Evolutionary conservation across 23 tunicate species (phyloP), one percentile per base, ranked within the genome.

Genomic region (Diplosoma virens): DNA sequence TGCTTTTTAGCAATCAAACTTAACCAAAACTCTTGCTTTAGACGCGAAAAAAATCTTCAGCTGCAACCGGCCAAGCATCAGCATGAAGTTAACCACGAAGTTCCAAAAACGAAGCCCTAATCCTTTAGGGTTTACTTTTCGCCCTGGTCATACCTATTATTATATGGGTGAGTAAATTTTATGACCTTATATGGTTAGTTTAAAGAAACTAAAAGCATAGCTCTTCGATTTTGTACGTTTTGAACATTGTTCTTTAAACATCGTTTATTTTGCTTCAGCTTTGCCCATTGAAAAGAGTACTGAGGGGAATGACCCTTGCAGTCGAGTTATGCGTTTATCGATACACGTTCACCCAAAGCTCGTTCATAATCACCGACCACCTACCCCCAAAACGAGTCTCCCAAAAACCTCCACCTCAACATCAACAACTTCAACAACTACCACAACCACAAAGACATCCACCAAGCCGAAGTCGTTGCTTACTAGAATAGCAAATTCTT

Each of bases 91-190:
- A 53, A 89, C 96, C 16, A 82, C 80, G 22, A 89, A 89, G 84
- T 89, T 89, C 46, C 96, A 89, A 68, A 47, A 50, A 20, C 26
- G 64, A 27, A 89, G 96, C 41, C 96, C 96, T 16, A 79, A 82
- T 46, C 96, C 96, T 2, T 32, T 89, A 59, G 96, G 96, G 9
- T 89, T 89, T 71, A 71, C 80, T 31, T 89, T 77, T 47, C 47
- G 64, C 7, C 89, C 86, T 24, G 86, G 73, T 9, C 59, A 50
- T 0, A 18, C 79, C 25, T 89, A 89, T 59, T 89, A 82, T 70
- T 89, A 82, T 59, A 78, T 82, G 30, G 84, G 96, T 89, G 78
- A 3, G n/a, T n/a, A n/a, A n/a, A n/a, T n/a, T n/a, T n/a, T n/a
- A n/a, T n/a, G n/a, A n/a, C n/a, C n/a, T n/a, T n/a, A n/a, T n/a